Evolutionary conservation across 2,113 vertebrate species (phyloP), one percentile per base, ranked within the genome.

Genomic region (Eidolon helvum): DNA sequence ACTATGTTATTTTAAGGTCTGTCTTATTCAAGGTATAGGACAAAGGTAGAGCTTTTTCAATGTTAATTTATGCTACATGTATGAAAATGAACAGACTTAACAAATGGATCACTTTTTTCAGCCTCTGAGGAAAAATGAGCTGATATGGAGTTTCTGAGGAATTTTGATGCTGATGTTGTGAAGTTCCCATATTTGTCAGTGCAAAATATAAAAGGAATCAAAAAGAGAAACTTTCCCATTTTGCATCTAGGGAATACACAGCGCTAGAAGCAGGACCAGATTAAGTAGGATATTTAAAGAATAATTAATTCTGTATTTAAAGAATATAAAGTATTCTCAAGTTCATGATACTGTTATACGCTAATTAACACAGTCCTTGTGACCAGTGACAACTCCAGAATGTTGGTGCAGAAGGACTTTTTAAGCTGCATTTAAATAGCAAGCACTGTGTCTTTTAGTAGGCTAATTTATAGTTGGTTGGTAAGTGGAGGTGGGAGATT

Each of bases 221-320:
- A 68, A 96, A 77, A 48, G 28, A 93, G 48, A 94, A 77, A 40
- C 26, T 83, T 88, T 50, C 7, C 22, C 14, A 79, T 74, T 93
- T 91, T 87, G 30, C 35, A 95, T 90, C 91, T 95, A 87, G 77
- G 90, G 40, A 97, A 83, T 93, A 91, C 33, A 95, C 10, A 90
- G 35, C 87, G 92, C 63, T 84, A 91, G 79, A 93, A 91, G 50
- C 45, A 93, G 66, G 90, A 93, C 78, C 68, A 90, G 94, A 87
- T 72, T 93, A 91, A 94, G 68, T 38, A 55, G 87, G 15, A 83
- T 94, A 75, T 83, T 80, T 93, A 65, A 95, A 96, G 94, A 85
- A 96, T 97, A 96, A 96, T 96, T 97, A 97, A 74, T 94, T 90
- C 68, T 71, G 26, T 92, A 94, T 94, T 95, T 93, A 88, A 92